Evolutionary conservation across 2,888 invertebrate genomes (phyloP), one percentile per base, ranked within the genome.

Genomic region (Drosophila neotestacea): DNA sequence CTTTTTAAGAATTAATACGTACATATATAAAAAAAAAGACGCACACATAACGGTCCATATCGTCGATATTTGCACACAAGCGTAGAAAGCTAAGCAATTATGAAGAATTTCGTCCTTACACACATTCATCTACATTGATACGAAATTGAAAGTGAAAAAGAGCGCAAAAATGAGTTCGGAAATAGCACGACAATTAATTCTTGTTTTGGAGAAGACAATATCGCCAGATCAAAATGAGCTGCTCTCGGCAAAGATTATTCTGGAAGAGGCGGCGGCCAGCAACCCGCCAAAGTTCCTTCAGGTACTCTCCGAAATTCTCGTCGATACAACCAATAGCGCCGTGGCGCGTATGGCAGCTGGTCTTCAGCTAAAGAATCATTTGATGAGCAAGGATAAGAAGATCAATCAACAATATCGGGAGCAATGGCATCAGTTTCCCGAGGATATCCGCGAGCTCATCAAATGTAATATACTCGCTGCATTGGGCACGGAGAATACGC

Each of bases 301-400:
- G 93, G 96, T 97, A 90, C 94, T 99, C 81, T 98, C 99, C 50
- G 98, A 97, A 91, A 96, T 99, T 58, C 93, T 99, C 91, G 96
- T 96, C 79, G 96, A 97, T 93, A 96, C 96, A 30, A 96, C 96
- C 52, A 97, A 98, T 92, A 97, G 97, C 91, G 96, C 96, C 59
- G 98, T 98, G 89, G 98, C 98, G 39, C 95, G 99, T 66, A 98
- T 98, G 97, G 99, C 99, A 82, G 99, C 99, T 74, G 99, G 99
- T 79, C 94, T 99, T 80, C 99, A 99, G 93, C 94, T 99, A 61
- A 99, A 99, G 93, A 99, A 99, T 94, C 97, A 97, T 88, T 95
- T 99, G 59, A 98, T 98, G 67, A 98, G 99, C 71, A 99, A 99
- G 94, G 99, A 99, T 93, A 94, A 94, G 30, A 93, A 94, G 50